A percentile compares a stretch with the other conserved stretches of the same genome.
These are phyloP conservation scores for Hylyphantes graminicola DNA, from an alignment of 1,140 invertebrate species.

Conservation along the genomic window DNA sequence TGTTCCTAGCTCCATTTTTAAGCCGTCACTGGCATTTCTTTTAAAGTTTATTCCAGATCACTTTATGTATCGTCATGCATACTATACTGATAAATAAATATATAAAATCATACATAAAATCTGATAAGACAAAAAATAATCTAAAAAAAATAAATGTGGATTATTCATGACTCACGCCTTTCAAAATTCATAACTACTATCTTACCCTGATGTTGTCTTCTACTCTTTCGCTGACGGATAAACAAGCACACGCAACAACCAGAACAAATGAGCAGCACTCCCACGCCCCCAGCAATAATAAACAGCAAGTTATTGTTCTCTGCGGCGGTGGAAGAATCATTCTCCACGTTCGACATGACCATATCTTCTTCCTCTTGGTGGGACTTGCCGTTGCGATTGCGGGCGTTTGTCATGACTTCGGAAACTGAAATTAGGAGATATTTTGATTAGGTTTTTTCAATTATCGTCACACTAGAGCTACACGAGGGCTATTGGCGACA, in stretches of 20 bases:
- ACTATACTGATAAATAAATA: too few species aligned
- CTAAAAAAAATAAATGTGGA: too few species aligned
- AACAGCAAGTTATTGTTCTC: not conserved
- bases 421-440: conserved; percentile 18
- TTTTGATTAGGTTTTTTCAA: too few species aligned
- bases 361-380: conserved; percentile 17
- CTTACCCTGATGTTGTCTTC: not conserved
- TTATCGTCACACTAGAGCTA: too few species aligned
- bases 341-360: conserved; percentile 5
- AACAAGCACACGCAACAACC: not conserved
- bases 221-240: conserved; percentile 1
- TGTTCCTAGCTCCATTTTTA: too few species aligned
- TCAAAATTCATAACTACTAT: not conserved
- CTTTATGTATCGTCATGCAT: too few species aligned
- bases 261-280: not conserved
- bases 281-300: conserved; percentile 5
- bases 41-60: too few species aligned
- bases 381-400: conserved; percentile 28
- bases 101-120: too few species aligned
- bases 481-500: too few species aligned
- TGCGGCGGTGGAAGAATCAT: conserved; percentile 23
- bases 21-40: too few species aligned
- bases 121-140: too few species aligned
- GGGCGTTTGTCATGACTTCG: not conserved
- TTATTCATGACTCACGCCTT: not conserved